phyloP scores from a whole-genome alignment of 2,113 vertebrate species.

The Ageneiosus marmoratus region DNA sequence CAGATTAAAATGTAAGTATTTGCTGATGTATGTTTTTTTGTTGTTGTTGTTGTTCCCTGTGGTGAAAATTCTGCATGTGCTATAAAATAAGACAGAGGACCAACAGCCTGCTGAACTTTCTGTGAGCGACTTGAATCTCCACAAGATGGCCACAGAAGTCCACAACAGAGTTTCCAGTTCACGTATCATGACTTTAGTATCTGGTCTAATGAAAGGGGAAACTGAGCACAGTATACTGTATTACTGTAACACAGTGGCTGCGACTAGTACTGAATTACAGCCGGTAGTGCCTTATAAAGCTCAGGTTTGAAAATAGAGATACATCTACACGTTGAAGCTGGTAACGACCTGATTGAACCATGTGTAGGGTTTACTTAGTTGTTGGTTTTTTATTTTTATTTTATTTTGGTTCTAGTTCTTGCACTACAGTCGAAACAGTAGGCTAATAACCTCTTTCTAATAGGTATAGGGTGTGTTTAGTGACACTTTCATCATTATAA shows the following conservation, averaged over 20 bases:
- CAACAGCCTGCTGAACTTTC: background rate
- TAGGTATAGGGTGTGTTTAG: background rate
- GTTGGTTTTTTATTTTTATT: background rate
- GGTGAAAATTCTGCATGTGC: background rate
- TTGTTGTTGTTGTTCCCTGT: background rate
- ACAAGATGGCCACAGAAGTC: conserved; percentile 68
- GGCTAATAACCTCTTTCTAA: background rate
- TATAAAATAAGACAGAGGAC: background rate
- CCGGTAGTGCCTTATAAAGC: conserved; percentile 71
- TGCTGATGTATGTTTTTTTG: too few relatives aligned
- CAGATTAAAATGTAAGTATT: background rate
- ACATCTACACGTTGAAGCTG: conserved; percentile 50
- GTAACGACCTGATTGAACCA: conserved; percentile 39
- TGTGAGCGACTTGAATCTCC: conserved; percentile 56
- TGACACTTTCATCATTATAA: background rate
- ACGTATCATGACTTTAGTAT: background rate
- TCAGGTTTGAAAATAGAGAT: conserved; percentile 59
- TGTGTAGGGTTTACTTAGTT: conserved; percentile 6
- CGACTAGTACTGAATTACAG: background rate
- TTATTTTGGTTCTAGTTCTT: background rate
- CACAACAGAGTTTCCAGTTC: conserved; percentile 34
- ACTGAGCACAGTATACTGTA: too few relatives aligned
- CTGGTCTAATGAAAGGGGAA: background rate
- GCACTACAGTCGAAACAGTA: background rate
- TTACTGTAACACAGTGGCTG: background rate